Evolutionary conservation across 2,113 vertebrate genomes (phyloP), one percentile per base, ranked within the genome.

Genomic region (Bombycilla garrulus): DNA sequence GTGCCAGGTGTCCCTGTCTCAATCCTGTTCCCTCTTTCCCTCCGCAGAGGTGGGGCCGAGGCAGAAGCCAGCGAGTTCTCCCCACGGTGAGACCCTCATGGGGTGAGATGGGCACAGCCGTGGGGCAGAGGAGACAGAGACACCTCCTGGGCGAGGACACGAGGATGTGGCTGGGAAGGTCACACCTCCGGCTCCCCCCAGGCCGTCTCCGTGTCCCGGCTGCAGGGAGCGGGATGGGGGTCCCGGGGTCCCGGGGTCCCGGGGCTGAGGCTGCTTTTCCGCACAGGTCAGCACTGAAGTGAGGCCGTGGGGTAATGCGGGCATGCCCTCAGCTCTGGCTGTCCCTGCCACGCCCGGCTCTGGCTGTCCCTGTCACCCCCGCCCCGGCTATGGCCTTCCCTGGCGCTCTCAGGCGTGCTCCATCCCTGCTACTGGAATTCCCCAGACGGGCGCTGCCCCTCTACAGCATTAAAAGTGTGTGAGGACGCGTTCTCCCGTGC

Each of bases 251-350:
- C 47, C 1, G 0, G 14, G 36, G 31, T 65, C 22, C 3, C 0
- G 3, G 72, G 29, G 67, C 86, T 62, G 65, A 77, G 47, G 51
- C 45, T 11, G 0, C 25, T 83, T 77, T 88, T 56, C 56, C 5
- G 0, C 53, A 14, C 96, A 97, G 98, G 96, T 60, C 95, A 83
- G 84, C 97, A 97, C 93, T 97, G 96, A 98, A 33, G n/a, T 1
- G 7, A 66, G 2, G 4, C 36, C 5, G 0, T 8, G 7, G 16
- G 33, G 21, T 26, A 31, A 26, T 23, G 9, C 4, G 1, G 4
- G 47, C 40, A 6, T 23, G 29, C 0, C 48, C 44, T 50, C 5
- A 5, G 51, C 56, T n/a, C 1, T 29, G 26, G 3, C 82, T 26
- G 56, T 42, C 47, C 53, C 69, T 21, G 36, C 36, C 57, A 36